A percentile compares a stretch with the other conserved stretches of the same genome.
These are phyloP conservation scores for Calephelis virginiensis DNA, from an alignment of 1,140 invertebrate species.

Conservation along the genomic window DNA sequence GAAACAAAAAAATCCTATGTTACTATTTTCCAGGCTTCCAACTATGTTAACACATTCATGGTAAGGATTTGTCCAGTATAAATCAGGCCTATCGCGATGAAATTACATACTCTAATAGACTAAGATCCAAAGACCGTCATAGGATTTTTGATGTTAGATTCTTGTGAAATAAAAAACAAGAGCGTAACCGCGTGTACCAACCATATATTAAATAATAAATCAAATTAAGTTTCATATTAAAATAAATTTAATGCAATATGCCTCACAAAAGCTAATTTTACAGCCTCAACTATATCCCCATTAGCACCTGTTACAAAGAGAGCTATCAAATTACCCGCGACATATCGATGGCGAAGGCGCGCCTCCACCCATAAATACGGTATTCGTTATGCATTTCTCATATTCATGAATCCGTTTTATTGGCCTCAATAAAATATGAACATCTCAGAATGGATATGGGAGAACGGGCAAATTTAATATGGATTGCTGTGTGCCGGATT, in stretches of 20 bases:
- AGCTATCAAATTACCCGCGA: conserved; percentile 74
- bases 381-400: conserved; percentile 79
- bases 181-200: too few relatives aligned
- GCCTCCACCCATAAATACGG: conserved; percentile 74
- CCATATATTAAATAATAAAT: too few relatives aligned
- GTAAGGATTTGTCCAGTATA: too few relatives aligned
- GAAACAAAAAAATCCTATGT: too few relatives aligned
- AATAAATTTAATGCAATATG: background rate
- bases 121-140: too few relatives aligned
- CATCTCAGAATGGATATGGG: conserved; percentile 79
- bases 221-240: too few relatives aligned
- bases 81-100: too few relatives aligned
- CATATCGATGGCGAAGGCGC: conserved; percentile 64
- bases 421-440: conserved; percentile 80
- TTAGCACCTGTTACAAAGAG: conserved; percentile 76
- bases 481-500: conserved; percentile 73
- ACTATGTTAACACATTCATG: too few relatives aligned
- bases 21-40: too few relatives aligned
- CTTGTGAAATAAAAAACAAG: too few relatives aligned
- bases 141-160: too few relatives aligned
- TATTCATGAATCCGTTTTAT: conserved; percentile 80
- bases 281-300: conserved; percentile 67
- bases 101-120: too few relatives aligned
- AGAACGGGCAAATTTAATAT: conserved; percentile 78
- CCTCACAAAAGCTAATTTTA: conserved; percentile 33